A percentile compares a stretch with the other conserved stretches of the same genome.
phyloP scores from a whole-genome alignment of 2,797 vertebrate species.

The Rhinophrynus dorsalis region DNA sequence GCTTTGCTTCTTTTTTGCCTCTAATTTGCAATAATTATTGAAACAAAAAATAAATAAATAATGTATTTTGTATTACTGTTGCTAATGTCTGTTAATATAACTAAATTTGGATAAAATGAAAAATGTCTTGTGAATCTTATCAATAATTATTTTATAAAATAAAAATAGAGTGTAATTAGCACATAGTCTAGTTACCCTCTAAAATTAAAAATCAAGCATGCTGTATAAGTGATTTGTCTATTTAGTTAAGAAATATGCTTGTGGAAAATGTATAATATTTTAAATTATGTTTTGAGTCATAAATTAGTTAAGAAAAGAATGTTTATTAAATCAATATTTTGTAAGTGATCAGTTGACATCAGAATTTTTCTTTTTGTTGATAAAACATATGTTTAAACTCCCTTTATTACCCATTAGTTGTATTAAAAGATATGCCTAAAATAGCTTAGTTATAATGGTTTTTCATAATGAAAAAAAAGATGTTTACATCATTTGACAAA shows the following conservation, averaged over 20 bases:
- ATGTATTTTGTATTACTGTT: too few relatives aligned
- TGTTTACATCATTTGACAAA: conserved; percentile 58
- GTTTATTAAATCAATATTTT: conserved; percentile 59
- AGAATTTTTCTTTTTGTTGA: conserved; percentile 56
- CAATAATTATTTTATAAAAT: too few relatives aligned
- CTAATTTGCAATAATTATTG: too few relatives aligned
- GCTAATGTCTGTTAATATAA: too few relatives aligned
- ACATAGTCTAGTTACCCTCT: too few relatives aligned
- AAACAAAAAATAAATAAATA: too few relatives aligned
- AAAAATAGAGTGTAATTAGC: too few relatives aligned
- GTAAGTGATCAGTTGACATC: conserved; percentile 57
- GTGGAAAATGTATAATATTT: not conserved
- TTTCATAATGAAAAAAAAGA: conserved; percentile 49
- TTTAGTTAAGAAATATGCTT: not conserved
- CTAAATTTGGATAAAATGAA: too few relatives aligned
- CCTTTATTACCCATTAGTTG: conserved; percentile 62
- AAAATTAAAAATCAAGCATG: not conserved
- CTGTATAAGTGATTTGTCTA: not conserved
- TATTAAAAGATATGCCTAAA: conserved; percentile 61
- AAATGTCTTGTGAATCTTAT: too few relatives aligned
- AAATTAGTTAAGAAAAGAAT: conserved; percentile 43
- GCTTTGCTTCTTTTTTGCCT: too few relatives aligned
- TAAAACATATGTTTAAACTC: conserved; percentile 57
- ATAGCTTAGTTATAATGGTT: conserved; percentile 10
- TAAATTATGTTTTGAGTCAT: conserved; percentile 50